A percentile compares a stretch with the other conserved stretches of the same genome.
Conservation (phyloP, 2,888 invertebrate genomes). For the Lasioglossum villosulum region DNA sequence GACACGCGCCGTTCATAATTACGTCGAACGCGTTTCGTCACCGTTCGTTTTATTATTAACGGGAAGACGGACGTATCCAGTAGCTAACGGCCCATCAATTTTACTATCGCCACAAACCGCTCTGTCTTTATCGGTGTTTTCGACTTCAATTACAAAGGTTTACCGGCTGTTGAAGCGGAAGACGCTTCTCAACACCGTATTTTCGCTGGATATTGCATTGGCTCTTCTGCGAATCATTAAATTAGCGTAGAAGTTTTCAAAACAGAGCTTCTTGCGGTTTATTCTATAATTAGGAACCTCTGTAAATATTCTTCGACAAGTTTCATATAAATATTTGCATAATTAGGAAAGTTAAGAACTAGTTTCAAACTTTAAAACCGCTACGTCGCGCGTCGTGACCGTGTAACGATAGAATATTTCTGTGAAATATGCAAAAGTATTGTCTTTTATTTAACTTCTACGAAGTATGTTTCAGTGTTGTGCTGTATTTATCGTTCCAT, state of each 20-base stretch:
- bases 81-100: constrained; percentile 6
- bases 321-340: constrained; percentile 1
- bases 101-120: background rate
- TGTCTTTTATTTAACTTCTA: background rate
- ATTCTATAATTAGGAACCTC: background rate
- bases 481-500: background rate
- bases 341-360: background rate
- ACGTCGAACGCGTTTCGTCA: background rate
- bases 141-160: constrained; percentile 21
- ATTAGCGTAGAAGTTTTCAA: background rate
- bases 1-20: background rate
- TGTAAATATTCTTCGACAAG: background rate
- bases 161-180: background rate
- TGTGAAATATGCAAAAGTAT: background rate
- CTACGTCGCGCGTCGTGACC: background rate
- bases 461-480: background rate
- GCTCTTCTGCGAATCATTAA: background rate
- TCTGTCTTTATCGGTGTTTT: constrained; percentile 10
- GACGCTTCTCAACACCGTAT: background rate
- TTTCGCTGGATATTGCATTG: background rate
- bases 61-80: background rate
- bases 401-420: background rate
- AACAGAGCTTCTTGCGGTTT: background rate
- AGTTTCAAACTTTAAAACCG: no score
- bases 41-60: constrained; percentile 6